These are phyloP conservation scores for Alosa alosa DNA, from an alignment of 2,113 vertebrate genomes.

Conservation along the genomic window DNA sequence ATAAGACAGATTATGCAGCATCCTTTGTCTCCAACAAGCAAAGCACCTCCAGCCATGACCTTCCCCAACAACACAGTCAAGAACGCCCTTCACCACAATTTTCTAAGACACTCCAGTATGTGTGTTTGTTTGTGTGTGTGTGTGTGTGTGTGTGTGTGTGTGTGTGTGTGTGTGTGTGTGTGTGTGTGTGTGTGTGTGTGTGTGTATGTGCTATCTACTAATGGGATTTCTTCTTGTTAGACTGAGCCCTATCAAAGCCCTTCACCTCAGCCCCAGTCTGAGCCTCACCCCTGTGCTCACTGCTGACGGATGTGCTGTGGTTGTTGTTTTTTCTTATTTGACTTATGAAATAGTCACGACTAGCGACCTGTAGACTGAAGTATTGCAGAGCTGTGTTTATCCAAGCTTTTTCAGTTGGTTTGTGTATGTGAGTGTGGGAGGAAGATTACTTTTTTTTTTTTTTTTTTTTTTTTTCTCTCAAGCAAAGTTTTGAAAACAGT, in stretches of 20 bases:
- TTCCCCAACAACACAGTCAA: no score
- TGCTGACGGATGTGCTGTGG: background rate
- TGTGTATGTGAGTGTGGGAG: no score
- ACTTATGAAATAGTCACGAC: background rate
- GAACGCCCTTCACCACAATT: no score
- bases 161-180: background rate
- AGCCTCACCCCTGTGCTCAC: background rate
- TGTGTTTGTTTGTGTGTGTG: background rate
- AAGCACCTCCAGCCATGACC: no score
- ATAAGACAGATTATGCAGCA: no score
- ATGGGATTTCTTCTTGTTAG: background rate
- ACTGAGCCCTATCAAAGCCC: background rate
- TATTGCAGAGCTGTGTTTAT: background rate
- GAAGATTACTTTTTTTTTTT: no score
- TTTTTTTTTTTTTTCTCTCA: no score
- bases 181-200: background rate
- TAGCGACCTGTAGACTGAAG: background rate
- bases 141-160: background rate
- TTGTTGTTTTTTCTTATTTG: background rate
- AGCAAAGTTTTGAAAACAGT: no score
- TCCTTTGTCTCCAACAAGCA: no score
- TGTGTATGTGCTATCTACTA: background rate
- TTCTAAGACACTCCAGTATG: background rate
- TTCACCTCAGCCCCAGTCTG: background rate
- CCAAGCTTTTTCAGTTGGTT: no score